Percentiles rank a stretch among this genome's conserved stretches.
phyloP scores from a whole-genome alignment of 1,140 invertebrate species.

The Agrilus planipennis region DNA sequence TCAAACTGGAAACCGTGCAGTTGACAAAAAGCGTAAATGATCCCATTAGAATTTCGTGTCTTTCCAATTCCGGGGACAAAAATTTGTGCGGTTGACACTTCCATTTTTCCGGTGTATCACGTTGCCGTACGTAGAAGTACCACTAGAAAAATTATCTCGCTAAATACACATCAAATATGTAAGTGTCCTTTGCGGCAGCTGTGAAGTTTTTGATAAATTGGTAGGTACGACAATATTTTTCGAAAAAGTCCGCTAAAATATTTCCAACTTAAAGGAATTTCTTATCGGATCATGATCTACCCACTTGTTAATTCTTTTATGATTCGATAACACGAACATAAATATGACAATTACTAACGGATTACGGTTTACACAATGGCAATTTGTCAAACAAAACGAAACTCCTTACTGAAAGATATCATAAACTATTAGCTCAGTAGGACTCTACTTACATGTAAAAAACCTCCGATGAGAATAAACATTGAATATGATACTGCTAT shows the following conservation, averaged over 20 bases:
- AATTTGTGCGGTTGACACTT: slow-evolving; percentile 63
- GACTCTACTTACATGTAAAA: slow-evolving; percentile 47
- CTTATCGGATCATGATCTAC: background rate
- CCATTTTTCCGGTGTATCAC: slow-evolving; percentile 50
- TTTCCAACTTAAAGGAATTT: background rate
- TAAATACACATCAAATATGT: no score
- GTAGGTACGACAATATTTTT: background rate
- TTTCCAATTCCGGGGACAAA: slow-evolving; percentile 50
- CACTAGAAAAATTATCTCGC: slow-evolving; percentile 39
- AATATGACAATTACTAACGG: background rate
- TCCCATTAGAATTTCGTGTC: slow-evolving; percentile 55
- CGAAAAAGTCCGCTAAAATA: background rate
- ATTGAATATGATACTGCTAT: slow-evolving; percentile 41
- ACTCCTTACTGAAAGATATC: background rate
- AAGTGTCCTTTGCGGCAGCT: no score
- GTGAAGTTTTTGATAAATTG: background rate
- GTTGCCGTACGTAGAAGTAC: slow-evolving; percentile 52
- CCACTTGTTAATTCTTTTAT: background rate
- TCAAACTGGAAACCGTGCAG: slow-evolving; percentile 40
- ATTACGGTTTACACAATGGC: background rate
- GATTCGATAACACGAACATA: background rate
- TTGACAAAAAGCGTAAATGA: slow-evolving; percentile 44
- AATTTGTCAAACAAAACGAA: background rate
- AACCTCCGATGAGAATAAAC: slow-evolving; percentile 49
- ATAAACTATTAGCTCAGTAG: background rate